Evolutionary conservation across 2,888 invertebrate genomes (phyloP), one percentile per base, ranked within the genome.

Genomic region (Trilocha varians): DNA sequence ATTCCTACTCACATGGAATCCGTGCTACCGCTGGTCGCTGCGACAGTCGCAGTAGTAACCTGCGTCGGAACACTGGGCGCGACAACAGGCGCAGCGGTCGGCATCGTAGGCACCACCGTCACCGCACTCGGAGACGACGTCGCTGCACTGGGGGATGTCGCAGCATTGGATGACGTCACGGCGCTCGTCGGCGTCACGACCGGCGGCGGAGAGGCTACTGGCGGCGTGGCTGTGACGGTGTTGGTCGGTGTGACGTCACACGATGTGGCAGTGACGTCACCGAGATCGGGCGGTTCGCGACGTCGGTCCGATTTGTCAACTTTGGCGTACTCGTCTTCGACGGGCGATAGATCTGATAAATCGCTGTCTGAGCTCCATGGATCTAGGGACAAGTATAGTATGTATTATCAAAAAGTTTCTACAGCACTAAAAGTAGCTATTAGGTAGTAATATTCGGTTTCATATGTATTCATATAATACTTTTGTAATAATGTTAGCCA

Each of bases 361-460:
- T 96, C 95, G 40, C 95, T 94, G 67, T 96, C 95, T 8, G 95
- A 95, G 48, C 94, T 88, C 85, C 93, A 93, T 11, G 92, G 90
- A 71, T 93, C 93, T 74, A 53, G 2, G 41, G 53, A 48, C 33
- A 34, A 38, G 16, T 6, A 38, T n/a, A 34, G 35, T 9, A 6
- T 39, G 11, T 38, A 15, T 5, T 25, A 9, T 34, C 42, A 13
- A 45, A 32, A 16, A 33, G 5, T 34, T 13, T 36, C 16, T 6
- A n/a, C n/a, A n/a, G n/a, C n/a, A n/a, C n/a, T n/a, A n/a, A n/a
- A n/a, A n/a, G n/a, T n/a, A n/a, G n/a, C n/a, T n/a, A n/a, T n/a
- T n/a, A n/a, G n/a, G n/a, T n/a, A n/a, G n/a, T n/a, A n/a, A n/a
- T n/a, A n/a, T n/a, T n/a, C n/a, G n/a, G n/a, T n/a, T n/a, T n/a